Evolutionary conservation across 2,888 invertebrate species (phyloP).

Genomic region (Eupithecia tripunctaria): DNA sequence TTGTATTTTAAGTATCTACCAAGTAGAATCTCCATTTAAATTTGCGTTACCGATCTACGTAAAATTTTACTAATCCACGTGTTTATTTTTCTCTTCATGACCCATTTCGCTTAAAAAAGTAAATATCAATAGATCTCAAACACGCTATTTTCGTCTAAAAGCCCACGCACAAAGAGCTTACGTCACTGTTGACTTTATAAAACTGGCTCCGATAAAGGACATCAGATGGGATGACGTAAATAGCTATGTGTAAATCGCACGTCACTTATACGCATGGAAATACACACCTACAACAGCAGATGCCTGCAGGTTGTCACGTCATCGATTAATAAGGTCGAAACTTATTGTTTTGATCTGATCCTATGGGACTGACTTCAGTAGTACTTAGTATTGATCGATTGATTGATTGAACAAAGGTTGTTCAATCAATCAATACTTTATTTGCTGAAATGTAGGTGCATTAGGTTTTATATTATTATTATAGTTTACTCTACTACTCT

Average conservation of each 20-base stretch:
- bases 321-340: neutral
- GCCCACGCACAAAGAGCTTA: neutral
- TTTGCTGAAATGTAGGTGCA: too few species aligned
- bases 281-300: neutral
- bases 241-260: neutral
- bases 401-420: too few species aligned
- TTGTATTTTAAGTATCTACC: too few species aligned
- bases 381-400: too few species aligned
- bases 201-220: conserved; percentile 1
- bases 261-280: neutral
- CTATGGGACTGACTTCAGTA: too few species aligned
- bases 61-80: neutral
- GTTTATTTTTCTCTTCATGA: neutral
- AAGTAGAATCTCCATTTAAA: neutral
- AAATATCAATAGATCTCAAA: neutral
- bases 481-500: too few species aligned
- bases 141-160: neutral
- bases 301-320: neutral
- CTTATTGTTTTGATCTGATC: too few species aligned
- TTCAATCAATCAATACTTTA: too few species aligned
- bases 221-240: neutral
- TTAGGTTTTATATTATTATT: too few species aligned
- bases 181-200: conserved; percentile 2
- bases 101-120: neutral
- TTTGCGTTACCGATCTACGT: too few species aligned